Conservation (phyloP, 2,113 vertebrate species). For the Brachionichthys hirsutus region DNA sequence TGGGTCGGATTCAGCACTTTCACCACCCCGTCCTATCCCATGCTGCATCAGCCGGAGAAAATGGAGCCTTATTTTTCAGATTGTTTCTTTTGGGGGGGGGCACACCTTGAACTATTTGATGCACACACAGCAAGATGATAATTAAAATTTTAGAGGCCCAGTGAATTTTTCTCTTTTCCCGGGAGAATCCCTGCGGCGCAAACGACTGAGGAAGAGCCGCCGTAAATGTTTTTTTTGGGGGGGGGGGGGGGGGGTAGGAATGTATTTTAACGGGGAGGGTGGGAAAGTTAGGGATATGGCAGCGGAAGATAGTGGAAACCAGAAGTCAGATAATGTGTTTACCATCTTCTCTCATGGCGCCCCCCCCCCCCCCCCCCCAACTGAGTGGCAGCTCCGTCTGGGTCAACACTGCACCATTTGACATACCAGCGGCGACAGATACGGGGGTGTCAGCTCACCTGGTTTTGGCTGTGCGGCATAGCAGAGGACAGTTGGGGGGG, state of each 20-base stretch:
- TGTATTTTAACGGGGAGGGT: conserved; percentile 34
- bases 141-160: too few relatives aligned
- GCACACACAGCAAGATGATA: too few relatives aligned
- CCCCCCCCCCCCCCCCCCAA: conserved; percentile 38
- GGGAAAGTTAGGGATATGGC: conserved; percentile 20
- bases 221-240: not conserved
- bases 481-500: conserved; percentile 47
- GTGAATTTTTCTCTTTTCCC: conserved; percentile 8
- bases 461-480: conserved; percentile 48
- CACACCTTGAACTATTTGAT: conserved; percentile 2
- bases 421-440: conserved; percentile 64
- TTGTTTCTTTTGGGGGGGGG: not conserved
- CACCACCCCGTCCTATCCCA: not conserved
- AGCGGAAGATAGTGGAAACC: conserved; percentile 23
- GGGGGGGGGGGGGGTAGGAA: conserved; percentile 29
- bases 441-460: conserved; percentile 69
- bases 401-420: conserved; percentile 73
- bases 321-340: conserved; percentile 62
- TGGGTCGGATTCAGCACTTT: conserved; percentile 30
- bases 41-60: not conserved
- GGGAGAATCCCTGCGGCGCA: conserved; percentile 9
- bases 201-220: not conserved
- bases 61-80: not conserved
- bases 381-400: conserved; percentile 76
- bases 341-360: conserved; percentile 72